Base-by-base conservation (phyloP, 1,140 invertebrate genomes). In the Agrypnia vestita region DNA sequence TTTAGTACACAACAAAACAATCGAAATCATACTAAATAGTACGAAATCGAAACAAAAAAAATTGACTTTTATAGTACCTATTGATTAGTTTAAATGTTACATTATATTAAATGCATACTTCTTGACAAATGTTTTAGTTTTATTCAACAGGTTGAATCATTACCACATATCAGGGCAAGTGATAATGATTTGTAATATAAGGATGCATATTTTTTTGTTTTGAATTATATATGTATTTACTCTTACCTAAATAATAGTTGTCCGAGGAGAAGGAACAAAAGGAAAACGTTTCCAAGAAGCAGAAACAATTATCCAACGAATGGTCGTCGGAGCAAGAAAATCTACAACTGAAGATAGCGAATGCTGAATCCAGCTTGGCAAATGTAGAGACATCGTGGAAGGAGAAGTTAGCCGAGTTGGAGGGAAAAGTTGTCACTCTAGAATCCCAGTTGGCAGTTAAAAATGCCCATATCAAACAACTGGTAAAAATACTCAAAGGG, bases 341-440 rank as follows among this genome's bases (percentile, higher is more conserved):
- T 83, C 84, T 89, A 35, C 86, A 86, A 85, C 82, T 86, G 12
- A 91, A 90, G 84, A 83, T 90, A 25, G 87, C 92, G 59, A 86
- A 89, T 61, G 88, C 91, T 53, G 93, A 94, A 86, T 86, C 84
- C 53, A 91, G 91, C 82, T 86, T 93, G 51, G 88, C 91, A 69
- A 90, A 91, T 73, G 86, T 92, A 83, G 91, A 92, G 84, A 88
- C 90, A 76, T 91, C 92, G 84, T 86, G 92, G 77, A 92, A 90
- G 84, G 87, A 89, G 79, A 86, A 89, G 83, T 88, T 88, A 80
- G 86, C 84, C 55, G 86, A 93, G 85, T 89, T 91, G 78, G 89
- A 91, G 80, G 88, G 82, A 73, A 92, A 92, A 87, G 88, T 92
- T 19, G 89, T 89, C 73, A 86, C 86, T 47, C 85, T 91, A 80